Conservation (phyloP, 1,140 invertebrate genomes). For the Drosophila novamexicana region DNA sequence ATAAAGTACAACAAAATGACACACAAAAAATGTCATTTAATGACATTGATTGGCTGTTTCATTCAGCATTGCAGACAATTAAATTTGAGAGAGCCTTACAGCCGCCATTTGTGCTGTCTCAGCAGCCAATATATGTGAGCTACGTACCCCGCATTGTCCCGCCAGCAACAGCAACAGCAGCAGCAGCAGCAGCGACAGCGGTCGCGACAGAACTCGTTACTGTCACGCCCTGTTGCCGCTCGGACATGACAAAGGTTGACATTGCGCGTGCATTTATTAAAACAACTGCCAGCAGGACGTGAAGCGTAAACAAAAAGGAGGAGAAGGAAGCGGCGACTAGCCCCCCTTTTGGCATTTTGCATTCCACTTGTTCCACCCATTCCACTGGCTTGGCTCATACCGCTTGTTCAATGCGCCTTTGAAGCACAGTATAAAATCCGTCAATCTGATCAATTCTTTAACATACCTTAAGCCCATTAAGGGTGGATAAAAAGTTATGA, state of each 20-base stretch:
- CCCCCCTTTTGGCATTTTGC: too few relatives aligned
- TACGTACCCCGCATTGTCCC: neutral
- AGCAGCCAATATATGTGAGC: conserved; percentile 17
- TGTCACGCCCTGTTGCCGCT: conserved; percentile 71
- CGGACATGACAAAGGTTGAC: conserved; percentile 78
- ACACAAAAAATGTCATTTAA: conserved; percentile 28
- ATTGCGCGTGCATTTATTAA: conserved; percentile 75
- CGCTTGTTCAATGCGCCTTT: too few relatives aligned
- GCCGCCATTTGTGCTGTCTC: conserved; percentile 47
- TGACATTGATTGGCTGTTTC: conserved; percentile 72
- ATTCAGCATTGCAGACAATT: conserved; percentile 54
- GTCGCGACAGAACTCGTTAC: conserved; percentile 68
- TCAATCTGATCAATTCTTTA: too few relatives aligned
- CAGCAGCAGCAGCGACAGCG: neutral
- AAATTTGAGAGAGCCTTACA: conserved; percentile 60
- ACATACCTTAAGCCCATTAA: too few relatives aligned
- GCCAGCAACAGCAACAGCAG: neutral
- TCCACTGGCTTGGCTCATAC: too few relatives aligned
- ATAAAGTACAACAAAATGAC: conserved; percentile 24
- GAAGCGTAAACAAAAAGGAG: conserved; percentile 39
- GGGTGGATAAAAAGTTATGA: too few relatives aligned
- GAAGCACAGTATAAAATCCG: too few relatives aligned
- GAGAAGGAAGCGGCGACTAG: neutral
- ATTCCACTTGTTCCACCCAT: too few relatives aligned
- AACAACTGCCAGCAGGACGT: conserved; percentile 62